Evolutionary conservation across 2,113 vertebrate species (phyloP).

Genomic region (Callithrix jacchus): DNA sequence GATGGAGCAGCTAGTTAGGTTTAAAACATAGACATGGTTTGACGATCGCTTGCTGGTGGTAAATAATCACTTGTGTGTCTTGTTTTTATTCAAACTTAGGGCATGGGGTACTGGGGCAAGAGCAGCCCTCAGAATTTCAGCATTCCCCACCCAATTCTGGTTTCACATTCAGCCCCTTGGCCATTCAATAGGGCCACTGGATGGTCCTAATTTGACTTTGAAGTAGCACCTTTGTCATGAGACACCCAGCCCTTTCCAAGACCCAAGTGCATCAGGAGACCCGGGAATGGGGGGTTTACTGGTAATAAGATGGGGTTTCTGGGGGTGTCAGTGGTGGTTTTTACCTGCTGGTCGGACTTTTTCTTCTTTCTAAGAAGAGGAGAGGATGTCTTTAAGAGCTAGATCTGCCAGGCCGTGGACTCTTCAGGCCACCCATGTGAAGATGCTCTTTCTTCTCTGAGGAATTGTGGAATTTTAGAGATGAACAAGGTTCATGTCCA

Average conservation of each 20-base stretch:
- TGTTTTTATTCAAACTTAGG: background rate
- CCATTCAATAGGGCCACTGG: background rate
- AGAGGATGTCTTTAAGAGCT: background rate
- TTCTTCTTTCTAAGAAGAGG: background rate
- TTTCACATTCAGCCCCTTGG: background rate
- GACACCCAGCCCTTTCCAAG: background rate
- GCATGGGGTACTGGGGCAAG: background rate
- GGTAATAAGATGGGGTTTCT: rapidly evolving
- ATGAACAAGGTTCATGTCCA: rapidly evolving
- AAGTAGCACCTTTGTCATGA: background rate
- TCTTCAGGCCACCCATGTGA: background rate
- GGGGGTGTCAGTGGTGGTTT: background rate
- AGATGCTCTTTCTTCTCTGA: background rate
- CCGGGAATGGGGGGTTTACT: background rate
- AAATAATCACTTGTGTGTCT: background rate
- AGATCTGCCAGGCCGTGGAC: background rate
- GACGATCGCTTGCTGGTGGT: rapidly evolving
- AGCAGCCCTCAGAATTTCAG: rapidly evolving
- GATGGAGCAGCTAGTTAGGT: background rate
- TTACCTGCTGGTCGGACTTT: background rate
- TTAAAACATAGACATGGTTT: background rate
- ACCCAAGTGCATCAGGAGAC: background rate
- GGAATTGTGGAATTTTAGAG: background rate
- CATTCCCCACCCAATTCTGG: rapidly evolving
- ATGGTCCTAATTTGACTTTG: background rate